phyloP scores from a whole-genome alignment of 2,888 invertebrate species.

The Drosophila parthenogenetica region DNA sequence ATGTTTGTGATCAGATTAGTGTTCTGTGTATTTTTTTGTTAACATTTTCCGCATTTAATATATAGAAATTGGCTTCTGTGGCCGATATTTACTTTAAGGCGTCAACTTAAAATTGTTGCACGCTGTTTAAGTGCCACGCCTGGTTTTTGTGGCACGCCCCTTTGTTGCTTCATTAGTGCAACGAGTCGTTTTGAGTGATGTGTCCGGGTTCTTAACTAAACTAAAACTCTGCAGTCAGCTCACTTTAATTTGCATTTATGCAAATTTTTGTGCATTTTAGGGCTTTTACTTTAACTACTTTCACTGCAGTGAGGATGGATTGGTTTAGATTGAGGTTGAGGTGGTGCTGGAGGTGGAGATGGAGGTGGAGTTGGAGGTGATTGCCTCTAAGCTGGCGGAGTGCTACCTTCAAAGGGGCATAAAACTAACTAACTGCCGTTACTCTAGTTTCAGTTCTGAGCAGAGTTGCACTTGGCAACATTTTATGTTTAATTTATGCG shows the following conservation, averaged over 20 bases:
- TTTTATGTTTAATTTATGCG: constrained; percentile 69
- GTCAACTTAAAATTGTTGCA: constrained; percentile 36
- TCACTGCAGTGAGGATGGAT: constrained; percentile 31
- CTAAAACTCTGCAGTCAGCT: constrained; percentile 32
- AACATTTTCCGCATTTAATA: neutral
- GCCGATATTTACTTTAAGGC: constrained; percentile 14
- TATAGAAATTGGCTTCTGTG: neutral
- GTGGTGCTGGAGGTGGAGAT: neutral
- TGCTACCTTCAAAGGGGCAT: constrained; percentile 22
- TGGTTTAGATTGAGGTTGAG: constrained; percentile 2
- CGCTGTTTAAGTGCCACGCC: constrained; percentile 46
- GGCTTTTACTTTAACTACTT: constrained; percentile 66
- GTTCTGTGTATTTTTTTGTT: neutral
- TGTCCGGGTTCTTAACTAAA: constrained; percentile 21
- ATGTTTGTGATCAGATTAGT: too few species aligned
- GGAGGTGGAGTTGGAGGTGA: constrained; percentile 21
- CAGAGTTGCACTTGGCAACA: constrained; percentile 53
- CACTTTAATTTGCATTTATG: constrained; percentile 66
- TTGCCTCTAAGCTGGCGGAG: constrained; percentile 30
- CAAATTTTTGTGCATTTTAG: constrained; percentile 58
- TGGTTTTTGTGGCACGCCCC: constrained; percentile 40
- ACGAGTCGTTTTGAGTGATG: constrained; percentile 57
- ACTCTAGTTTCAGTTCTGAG: constrained; percentile 33
- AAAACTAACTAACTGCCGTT: constrained; percentile 58
- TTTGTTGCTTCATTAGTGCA: constrained; percentile 70